phyloP scores from a whole-genome alignment of 1,140 invertebrate genomes.

The Argopecten irradians region DNA sequence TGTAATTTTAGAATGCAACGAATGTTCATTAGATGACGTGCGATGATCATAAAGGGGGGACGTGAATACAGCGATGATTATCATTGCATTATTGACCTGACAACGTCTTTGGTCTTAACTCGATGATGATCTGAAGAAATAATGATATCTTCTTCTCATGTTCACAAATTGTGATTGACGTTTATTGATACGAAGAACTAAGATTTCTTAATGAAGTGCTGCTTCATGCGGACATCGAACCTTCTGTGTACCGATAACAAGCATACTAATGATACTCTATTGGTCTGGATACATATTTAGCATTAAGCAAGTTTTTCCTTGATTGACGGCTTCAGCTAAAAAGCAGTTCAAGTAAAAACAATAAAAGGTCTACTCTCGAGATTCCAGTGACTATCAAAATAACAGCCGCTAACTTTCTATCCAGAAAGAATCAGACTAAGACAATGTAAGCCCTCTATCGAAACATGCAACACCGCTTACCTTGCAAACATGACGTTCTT shows the following conservation, averaged over 20 bases:
- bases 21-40: neutral
- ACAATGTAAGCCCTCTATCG: neutral
- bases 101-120: neutral
- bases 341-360: too few species aligned
- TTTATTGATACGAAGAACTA: neutral
- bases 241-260: too few species aligned
- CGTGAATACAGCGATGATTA: neutral
- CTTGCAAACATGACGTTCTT: neutral
- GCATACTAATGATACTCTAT: too few species aligned
- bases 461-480: neutral
- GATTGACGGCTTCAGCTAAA: too few species aligned
- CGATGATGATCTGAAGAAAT: neutral
- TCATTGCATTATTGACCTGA: neutral
- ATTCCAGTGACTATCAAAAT: too few species aligned
- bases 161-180: neutral
- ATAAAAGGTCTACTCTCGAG: too few species aligned
- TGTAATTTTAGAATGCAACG: neutral
- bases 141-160: neutral
- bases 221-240: too few species aligned
- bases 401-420: too few species aligned
- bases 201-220: neutral
- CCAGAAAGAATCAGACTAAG: too few species aligned
- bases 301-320: too few species aligned
- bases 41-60: neutral
- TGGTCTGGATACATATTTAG: too few species aligned